Conservation (phyloP, 2,797 vertebrate genomes). For the Nyctibius grandis region DNA sequence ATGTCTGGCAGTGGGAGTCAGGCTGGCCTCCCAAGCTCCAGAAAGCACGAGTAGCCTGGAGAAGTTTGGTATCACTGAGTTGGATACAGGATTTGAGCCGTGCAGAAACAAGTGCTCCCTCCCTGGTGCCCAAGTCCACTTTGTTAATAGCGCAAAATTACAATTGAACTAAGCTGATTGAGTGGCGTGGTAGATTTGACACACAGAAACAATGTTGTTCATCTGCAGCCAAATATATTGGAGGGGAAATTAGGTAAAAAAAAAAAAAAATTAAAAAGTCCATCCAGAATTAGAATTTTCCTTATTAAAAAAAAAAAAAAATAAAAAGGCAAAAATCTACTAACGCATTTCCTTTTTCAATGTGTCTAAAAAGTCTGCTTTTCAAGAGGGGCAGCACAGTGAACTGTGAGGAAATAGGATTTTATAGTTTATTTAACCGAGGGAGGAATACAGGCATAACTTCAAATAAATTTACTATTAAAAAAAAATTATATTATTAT, state of each 20-base stretch:
- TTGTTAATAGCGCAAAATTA: not conserved
- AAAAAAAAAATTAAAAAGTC: not conserved
- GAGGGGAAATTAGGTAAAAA: not conserved
- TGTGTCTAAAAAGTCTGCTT: not conserved
- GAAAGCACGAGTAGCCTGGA: not conserved
- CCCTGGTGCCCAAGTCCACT: not conserved
- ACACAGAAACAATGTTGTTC: not conserved
- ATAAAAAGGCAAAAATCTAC: not conserved
- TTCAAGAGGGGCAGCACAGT: not conserved
- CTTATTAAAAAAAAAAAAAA: not conserved
- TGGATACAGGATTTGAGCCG: not conserved
- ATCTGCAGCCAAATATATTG: not conserved
- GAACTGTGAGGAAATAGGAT: not conserved
- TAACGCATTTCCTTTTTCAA: not conserved
- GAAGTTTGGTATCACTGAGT: not conserved
- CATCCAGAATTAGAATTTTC: not conserved
- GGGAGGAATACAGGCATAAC: not conserved
- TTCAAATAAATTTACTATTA: not conserved
- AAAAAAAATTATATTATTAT: not conserved
- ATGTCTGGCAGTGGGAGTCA: not conserved
- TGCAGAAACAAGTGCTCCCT: not conserved
- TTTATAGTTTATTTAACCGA: not conserved
- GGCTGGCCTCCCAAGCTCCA: not conserved
- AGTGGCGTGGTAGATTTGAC: not conserved
- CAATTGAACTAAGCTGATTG: not conserved